phyloP scores from a whole-genome alignment of 2,888 invertebrate species.

The Eudemis profundana region DNA sequence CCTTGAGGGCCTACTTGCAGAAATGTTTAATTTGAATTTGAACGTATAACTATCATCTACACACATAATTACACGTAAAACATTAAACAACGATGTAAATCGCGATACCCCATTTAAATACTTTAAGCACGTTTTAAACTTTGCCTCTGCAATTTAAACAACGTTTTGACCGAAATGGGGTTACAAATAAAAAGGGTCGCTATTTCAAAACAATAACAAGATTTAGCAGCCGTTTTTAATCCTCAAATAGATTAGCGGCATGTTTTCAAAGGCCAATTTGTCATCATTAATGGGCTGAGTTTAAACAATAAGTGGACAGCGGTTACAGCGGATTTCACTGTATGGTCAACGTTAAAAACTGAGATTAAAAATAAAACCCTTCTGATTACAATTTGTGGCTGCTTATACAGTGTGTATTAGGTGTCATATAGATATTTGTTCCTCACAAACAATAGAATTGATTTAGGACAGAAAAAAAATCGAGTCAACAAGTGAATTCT shows the following conservation, averaged over 20 bases:
- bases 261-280: conserved; percentile 70
- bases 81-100: not conserved
- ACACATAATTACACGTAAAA: not conserved
- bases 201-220: conserved; percentile 49
- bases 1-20: too few species aligned
- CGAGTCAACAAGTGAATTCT: too few species aligned
- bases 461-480: too few species aligned
- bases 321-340: conserved; percentile 40
- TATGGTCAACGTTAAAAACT: too few species aligned
- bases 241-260: conserved; percentile 69
- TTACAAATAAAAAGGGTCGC: conserved; percentile 43
- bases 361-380: too few species aligned
- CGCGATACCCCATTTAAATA: conserved; percentile 2
- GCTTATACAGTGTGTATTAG: too few species aligned
- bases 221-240: conserved; percentile 67
- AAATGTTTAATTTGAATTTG: too few species aligned
- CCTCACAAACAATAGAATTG: too few species aligned
- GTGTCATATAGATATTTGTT: too few species aligned
- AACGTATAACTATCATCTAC: too few species aligned
- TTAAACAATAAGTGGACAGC: conserved; percentile 47
- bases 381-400: too few species aligned
- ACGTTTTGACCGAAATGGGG: conserved; percentile 24
- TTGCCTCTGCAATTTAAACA: conserved; percentile 23
- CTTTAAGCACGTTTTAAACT: conserved; percentile 29
- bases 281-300: conserved; percentile 61